phyloP scores from a whole-genome alignment of 2,113 vertebrate genomes.

The Pluvialis apricaria region DNA sequence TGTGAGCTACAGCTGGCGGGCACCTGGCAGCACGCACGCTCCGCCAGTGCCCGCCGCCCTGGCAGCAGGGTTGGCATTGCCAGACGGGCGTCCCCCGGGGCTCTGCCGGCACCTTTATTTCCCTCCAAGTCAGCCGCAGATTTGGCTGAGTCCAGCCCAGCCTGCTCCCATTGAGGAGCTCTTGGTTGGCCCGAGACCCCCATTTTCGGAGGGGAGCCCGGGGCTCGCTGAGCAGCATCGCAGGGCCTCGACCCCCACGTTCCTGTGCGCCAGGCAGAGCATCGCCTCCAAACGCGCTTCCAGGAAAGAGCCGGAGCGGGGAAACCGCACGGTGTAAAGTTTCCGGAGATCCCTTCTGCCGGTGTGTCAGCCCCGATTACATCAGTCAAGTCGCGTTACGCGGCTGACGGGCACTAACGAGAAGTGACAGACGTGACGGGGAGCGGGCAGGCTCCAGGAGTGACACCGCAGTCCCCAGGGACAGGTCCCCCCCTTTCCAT shows the following conservation, averaged over 20 bases:
- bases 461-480: not conserved
- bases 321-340: not conserved
- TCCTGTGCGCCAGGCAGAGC: not conserved
- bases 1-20: not conserved
- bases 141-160: not conserved
- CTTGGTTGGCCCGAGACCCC: accelerated
- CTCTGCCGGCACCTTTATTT: not conserved
- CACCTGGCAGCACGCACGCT: accelerated
- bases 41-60: not conserved
- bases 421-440: slow-evolving; percentile 60
- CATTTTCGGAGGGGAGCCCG: accelerated
- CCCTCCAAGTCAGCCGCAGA: not conserved
- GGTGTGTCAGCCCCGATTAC: not conserved
- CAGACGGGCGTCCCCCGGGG: not conserved
- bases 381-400: slow-evolving; percentile 17
- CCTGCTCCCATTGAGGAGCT: not conserved
- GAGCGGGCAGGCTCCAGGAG: not conserved
- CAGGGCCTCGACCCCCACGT: accelerated
- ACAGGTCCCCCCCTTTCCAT: not conserved
- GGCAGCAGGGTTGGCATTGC: not conserved
- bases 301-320: not conserved
- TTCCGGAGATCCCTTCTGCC: not conserved
- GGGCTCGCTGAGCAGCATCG: accelerated
- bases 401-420: slow-evolving; percentile 5
- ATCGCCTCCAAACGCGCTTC: not conserved